Base-by-base conservation (phyloP, 2,888 invertebrate species). In the Carcina quercana region DNA sequence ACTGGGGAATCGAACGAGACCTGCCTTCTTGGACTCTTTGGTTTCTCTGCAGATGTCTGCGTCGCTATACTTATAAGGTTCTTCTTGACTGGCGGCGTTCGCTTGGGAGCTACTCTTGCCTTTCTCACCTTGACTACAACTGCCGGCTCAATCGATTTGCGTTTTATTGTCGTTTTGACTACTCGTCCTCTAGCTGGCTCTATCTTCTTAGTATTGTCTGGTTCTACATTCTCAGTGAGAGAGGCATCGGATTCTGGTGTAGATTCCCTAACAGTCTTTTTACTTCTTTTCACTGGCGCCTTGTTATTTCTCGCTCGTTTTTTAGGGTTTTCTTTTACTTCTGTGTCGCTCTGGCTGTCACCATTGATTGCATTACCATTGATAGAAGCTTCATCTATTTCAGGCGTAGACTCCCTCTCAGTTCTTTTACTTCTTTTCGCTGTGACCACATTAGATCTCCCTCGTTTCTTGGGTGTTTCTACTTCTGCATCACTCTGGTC, bases 1-100 rank as follows among this genome's bases (percentile, higher is more conserved):
- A 78, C 63, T 0, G 82, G 79, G 25, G 76, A 78, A 32, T 80
- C 71, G 26, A 79, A 79, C 0, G 74, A 70, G 0, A 82, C 78
- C 36, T 72, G 73, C 19, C 73, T 45, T 0, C 68, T 66, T 35
- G 61, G 72, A 1, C 59, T 49, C 28, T 59, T 63, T 0, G 46
- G 37, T 35, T 54, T 69, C 2, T 73, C 73, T 1, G 42, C 15
- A 0, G 83, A 82, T 0, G 84, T 83, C 34, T 84, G 84, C 6
- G 83, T 84, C 0, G 78, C 73, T 0, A 61, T 82, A 26, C 75
- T 78, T 0, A 41, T 52, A 41, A 74, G 75, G 30, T 78, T 78
- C 35, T 64, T 59, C 42, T 80, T 83, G 0, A 59, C 62, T 0
- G 82, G 76, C 0, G 84, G 82, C 0, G 83, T 83, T 1, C 65